These are phyloP conservation scores for Hippoglossus stenolepis DNA, from an alignment of 2,113 vertebrate species.

Conservation along the genomic window DNA sequence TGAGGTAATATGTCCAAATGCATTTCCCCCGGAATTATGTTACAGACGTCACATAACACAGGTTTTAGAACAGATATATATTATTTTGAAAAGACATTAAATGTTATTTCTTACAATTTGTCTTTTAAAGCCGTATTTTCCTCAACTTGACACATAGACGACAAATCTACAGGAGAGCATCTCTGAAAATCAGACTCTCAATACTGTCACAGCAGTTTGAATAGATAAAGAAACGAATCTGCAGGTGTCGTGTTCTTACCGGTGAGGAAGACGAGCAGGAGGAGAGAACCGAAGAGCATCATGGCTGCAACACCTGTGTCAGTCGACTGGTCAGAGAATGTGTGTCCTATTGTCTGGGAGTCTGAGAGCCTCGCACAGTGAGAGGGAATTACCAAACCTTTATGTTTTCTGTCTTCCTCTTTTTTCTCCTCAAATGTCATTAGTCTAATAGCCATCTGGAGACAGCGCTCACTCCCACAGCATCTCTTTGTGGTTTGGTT, in stretches of 20 bases:
- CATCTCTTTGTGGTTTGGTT: not conserved
- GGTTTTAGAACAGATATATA: too few species aligned
- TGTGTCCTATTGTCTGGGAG: conserved; percentile 1
- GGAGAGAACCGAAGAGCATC: conserved; percentile 27
- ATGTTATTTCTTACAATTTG: too few species aligned
- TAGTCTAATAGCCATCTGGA: conserved; percentile 9
- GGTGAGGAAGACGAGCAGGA: conserved; percentile 54
- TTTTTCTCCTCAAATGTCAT: conserved; percentile 29
- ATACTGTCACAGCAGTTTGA: not conserved
- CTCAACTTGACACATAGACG: too few species aligned
- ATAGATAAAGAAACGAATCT: not conserved
- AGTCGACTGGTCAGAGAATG: not conserved
- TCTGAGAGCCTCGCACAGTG: not conserved
- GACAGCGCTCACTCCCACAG: conserved; percentile 1
- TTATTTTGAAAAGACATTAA: too few species aligned
- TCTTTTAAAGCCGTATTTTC: too few species aligned
- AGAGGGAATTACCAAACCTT: conserved; percentile 13
- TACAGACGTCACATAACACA: too few species aligned
- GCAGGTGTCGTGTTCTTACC: conserved; percentile 47
- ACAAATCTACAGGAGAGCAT: too few species aligned
- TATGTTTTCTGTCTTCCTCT: not conserved
- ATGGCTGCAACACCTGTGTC: conserved; percentile 5
- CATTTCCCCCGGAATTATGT: too few species aligned
- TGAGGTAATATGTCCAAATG: not conserved
- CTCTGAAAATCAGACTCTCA: too few species aligned